Conservation (phyloP, 2,113 vertebrate genomes). For the Mustela nigripes region DNA sequence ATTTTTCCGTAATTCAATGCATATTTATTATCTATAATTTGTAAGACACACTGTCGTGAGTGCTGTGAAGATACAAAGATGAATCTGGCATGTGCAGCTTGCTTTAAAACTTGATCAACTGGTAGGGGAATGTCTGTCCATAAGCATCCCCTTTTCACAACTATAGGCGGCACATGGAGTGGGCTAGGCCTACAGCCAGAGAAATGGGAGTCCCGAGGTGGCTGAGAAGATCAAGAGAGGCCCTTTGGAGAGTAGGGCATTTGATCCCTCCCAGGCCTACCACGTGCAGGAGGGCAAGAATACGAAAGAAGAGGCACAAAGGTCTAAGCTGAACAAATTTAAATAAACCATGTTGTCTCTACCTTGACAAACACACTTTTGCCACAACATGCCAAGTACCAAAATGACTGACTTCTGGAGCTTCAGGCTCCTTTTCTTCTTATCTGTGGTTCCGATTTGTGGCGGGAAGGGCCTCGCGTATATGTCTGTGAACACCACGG, state of each 20-base stretch:
- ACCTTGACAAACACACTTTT: not conserved
- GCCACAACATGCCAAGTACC: not conserved
- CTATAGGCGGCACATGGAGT: not conserved
- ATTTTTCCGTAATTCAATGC: not conserved
- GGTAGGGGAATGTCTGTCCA: not conserved
- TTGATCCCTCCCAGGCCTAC: not conserved
- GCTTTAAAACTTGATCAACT: not conserved
- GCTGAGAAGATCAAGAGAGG: not conserved
- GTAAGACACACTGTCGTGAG: not conserved
- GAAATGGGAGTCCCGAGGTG: not conserved
- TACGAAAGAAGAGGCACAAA: not conserved
- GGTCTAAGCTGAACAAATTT: not conserved
- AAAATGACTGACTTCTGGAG: not conserved
- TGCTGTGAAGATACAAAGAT: not conserved
- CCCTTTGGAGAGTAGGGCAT: not conserved
- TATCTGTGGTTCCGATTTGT: not conserved
- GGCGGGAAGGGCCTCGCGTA: fast-evolving
- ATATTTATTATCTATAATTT: not conserved
- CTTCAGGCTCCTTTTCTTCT: not conserved
- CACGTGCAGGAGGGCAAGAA: not conserved
- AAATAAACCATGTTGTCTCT: not conserved
- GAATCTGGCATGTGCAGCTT: not conserved
- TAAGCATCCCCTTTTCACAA: not conserved
- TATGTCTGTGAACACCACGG: fast-evolving
- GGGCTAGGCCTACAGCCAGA: not conserved